phyloP scores from a whole-genome alignment of 2,888 invertebrate genomes.

The Agonopterix subpropinquella region DNA sequence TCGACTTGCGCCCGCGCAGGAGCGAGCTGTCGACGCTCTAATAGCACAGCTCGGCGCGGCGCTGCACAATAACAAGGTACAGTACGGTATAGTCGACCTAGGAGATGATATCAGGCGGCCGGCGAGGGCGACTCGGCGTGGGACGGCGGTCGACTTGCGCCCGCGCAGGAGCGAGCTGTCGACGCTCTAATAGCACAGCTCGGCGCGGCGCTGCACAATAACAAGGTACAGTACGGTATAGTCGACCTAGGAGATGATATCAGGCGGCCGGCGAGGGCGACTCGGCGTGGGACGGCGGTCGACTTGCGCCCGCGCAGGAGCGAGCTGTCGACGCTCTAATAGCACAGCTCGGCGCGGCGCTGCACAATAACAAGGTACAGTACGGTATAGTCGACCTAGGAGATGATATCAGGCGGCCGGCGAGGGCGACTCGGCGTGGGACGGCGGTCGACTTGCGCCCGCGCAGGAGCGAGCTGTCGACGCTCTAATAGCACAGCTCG shows the following conservation, averaged over 20 bases:
- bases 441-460: too few species aligned
- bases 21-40: constrained; percentile 50
- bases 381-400: background rate
- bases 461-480: too few species aligned
- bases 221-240: constrained; percentile 41
- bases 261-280: constrained; percentile 15
- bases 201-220: constrained; percentile 54
- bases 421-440: constrained; percentile 20
- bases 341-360: constrained; percentile 51
- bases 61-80: constrained; percentile 62
- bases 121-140: constrained; percentile 19
- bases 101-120: constrained; percentile 8
- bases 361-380: constrained; percentile 60
- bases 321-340: constrained; percentile 71
- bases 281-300: constrained; percentile 24
- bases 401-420: constrained; percentile 9
- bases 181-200: constrained; percentile 64
- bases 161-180: too few species aligned
- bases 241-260: background rate
- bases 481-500: constrained; percentile 54
- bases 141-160: too few species aligned
- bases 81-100: too few species aligned
- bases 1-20: too few species aligned
- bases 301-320: too few species aligned
- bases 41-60: constrained; percentile 58